Evolutionary conservation across 2,797 vertebrate genomes (phyloP), one percentile per base, ranked within the genome.

Genomic region (Miichthys miiuy): DNA sequence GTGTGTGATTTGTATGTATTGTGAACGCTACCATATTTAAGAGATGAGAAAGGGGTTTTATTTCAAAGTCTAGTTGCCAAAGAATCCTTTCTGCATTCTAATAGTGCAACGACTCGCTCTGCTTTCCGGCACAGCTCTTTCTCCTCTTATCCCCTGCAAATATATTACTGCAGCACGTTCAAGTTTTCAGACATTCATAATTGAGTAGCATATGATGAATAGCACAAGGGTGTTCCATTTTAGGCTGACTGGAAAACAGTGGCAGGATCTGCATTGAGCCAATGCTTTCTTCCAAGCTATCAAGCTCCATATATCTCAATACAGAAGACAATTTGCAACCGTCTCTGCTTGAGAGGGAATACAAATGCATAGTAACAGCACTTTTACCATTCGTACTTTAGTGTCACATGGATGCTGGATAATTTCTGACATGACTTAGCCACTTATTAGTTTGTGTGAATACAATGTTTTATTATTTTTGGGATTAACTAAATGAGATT

Each of bases 171-270:
- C 90, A 76, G 83, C 84, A 85, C 77, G 79, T 91, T 89, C 90
- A 92, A 92, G 79, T 94, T 94, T 92, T 93, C 91, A 83, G 90
- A 87, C 93, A 94, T 94, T 89, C 90, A 93, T 95, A 94, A 95
- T 94, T 94, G 91, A 95, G 92, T 68, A 94, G 92, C 84, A 57
- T 80, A 90, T 93, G 94, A 94, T 94, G 93, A 94, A 95, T 92
- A 91, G 92, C 88, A 85, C 79, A n/a, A 77, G 84, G 88, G 75
- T 90, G 91, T 92, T 94, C 91, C 93, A 92, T 93, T 94, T 91
- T 88, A 88, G 87, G 86, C 82, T 44, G 86, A 65, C 82, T 88
- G 85, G 80, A 85, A 89, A 92, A 92, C 87, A 90, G 87, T 58
- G 74, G 78, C 80, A 67, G 76, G 65, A 78, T 77, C 83, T 74